A percentile compares a stretch with the other conserved stretches of the same genome.
phyloP scores from a whole-genome alignment of 2,113 vertebrate genomes.

The Thamnaconus septentrionalis region DNA sequence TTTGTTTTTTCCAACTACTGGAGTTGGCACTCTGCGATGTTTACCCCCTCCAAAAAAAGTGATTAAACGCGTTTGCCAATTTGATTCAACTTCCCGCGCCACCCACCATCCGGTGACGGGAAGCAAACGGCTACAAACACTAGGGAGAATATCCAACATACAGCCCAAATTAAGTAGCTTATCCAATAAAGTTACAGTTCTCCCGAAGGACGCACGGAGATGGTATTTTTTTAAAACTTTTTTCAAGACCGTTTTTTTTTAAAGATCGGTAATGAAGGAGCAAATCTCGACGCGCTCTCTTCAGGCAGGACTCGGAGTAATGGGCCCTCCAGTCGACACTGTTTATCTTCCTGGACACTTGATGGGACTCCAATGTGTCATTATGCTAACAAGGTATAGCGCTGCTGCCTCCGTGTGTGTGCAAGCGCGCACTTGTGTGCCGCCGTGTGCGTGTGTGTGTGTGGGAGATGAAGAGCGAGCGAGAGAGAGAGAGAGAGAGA shows the following conservation, averaged over 20 bases:
- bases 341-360: constrained; percentile 71
- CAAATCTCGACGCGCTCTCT: constrained; percentile 40
- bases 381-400: constrained; percentile 66
- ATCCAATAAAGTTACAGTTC: constrained; percentile 4
- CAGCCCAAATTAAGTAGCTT: constrained; percentile 15
- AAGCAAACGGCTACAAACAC: neutral
- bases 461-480: too few relatives aligned
- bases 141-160: constrained; percentile 6
- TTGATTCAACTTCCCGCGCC: too few relatives aligned
- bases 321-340: constrained; percentile 66
- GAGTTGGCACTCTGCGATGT: neutral
- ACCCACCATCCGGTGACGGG: neutral
- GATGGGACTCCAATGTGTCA: constrained; percentile 68
- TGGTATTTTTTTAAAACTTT: neutral
- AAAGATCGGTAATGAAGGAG: constrained; percentile 49
- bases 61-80: too few relatives aligned
- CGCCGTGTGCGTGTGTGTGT: too few relatives aligned
- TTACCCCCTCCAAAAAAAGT: neutral
- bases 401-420: constrained; percentile 28
- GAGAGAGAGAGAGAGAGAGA: too few relatives aligned
- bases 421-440: constrained; percentile 7
- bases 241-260: constrained; percentile 26
- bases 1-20: neutral
- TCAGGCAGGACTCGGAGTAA: constrained; percentile 64
- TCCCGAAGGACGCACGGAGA: constrained; percentile 3